Conservation (phyloP, 1,140 invertebrate genomes). For the Helicoverpa zea region DNA sequence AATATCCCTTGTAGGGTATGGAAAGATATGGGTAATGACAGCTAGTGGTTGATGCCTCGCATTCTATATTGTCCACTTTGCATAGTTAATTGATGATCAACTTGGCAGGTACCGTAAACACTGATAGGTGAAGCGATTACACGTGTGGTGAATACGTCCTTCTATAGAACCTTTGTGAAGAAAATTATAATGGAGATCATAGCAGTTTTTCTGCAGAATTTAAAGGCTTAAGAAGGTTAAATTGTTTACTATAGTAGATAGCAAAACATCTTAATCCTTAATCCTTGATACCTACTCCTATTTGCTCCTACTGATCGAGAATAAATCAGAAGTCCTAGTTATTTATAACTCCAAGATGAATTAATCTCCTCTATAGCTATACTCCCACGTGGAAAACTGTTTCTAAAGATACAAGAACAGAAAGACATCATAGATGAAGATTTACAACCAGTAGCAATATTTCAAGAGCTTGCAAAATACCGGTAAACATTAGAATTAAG, state of each 20-base stretch:
- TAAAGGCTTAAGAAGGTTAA: no score
- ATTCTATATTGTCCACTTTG: constrained; percentile 12
- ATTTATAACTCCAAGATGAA: no score
- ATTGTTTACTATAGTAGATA: no score
- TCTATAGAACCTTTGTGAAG: not conserved
- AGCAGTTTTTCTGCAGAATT: no score
- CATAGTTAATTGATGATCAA: constrained; percentile 39
- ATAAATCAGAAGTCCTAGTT: no score
- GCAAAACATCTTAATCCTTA: no score
- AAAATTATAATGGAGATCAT: no score
- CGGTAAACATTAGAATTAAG: constrained; percentile 3
- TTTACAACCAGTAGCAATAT: not conserved
- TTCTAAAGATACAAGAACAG: no score
- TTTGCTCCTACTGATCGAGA: no score
- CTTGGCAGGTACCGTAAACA: constrained; percentile 3
- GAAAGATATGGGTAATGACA: constrained; percentile 3
- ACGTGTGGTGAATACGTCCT: not conserved
- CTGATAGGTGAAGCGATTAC: not conserved
- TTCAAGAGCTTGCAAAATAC: not conserved
- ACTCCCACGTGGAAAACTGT: no score
- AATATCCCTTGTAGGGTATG: constrained; percentile 21
- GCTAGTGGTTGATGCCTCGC: not conserved
- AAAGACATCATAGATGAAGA: not conserved
- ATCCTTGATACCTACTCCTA: no score
- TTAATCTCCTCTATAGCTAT: no score